Conservation (phyloP, 2,888 invertebrate genomes). For the Spodoptera exigua region DNA sequence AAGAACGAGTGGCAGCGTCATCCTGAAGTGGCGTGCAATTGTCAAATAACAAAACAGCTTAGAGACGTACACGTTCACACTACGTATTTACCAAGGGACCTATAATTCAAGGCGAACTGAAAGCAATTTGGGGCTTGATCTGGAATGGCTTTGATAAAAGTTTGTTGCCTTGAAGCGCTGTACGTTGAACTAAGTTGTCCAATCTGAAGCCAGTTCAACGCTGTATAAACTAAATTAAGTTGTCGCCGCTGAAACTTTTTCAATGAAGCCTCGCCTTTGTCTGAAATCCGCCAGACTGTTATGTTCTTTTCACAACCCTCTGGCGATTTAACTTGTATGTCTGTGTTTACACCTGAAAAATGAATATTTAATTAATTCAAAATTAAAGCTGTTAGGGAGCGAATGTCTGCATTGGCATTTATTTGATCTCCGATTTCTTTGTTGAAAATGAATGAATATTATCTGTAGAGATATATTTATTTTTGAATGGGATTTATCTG, state of each 20-base stretch:
- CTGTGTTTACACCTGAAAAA: constrained; percentile 16
- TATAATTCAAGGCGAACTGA: constrained; percentile 10
- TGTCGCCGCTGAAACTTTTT: constrained; percentile 71
- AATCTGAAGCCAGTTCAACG: constrained; percentile 33
- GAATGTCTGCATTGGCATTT: background rate
- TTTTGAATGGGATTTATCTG: too few species aligned
- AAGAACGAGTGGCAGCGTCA: too few species aligned
- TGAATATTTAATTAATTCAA: background rate
- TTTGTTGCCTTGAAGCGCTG: constrained; percentile 29
- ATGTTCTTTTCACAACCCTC: constrained; percentile 19
- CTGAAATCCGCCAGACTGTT: constrained; percentile 18
- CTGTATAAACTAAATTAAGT: constrained; percentile 77
- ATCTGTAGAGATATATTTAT: too few species aligned
- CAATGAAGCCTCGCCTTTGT: constrained; percentile 62
- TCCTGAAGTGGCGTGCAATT: too few species aligned
- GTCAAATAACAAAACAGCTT: background rate
- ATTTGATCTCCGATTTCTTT: too few species aligned
- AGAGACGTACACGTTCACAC: background rate
- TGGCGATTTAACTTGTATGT: background rate
- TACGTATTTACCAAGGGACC: background rate
- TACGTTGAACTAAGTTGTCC: constrained; percentile 24
- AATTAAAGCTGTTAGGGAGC: background rate
- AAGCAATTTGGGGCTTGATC: constrained; percentile 22
- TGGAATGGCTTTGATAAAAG: constrained; percentile 47
- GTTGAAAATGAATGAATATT: too few species aligned